A percentile compares a stretch with the other conserved stretches of the same genome.
Conservation (phyloP, 2,888 invertebrate species). For the Seira sanloemensis region DNA sequence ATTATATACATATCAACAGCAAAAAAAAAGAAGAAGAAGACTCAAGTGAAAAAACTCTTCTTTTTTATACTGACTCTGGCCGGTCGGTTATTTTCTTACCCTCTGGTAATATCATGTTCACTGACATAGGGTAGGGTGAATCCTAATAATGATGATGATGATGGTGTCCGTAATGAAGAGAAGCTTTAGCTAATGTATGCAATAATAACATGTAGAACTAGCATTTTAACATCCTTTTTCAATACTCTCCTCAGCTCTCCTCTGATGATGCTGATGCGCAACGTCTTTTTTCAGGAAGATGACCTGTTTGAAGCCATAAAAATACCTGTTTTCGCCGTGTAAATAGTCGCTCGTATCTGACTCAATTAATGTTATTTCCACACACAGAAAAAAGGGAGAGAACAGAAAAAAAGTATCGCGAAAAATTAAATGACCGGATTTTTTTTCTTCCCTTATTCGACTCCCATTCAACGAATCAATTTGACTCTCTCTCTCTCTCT, state of each 20-base stretch:
- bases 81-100: slow-evolving; percentile 23
- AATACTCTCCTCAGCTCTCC: background rate
- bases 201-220: slow-evolving; percentile 11
- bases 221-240: slow-evolving; percentile 4
- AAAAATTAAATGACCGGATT: slow-evolving; percentile 15
- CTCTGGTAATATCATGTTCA: slow-evolving; percentile 42
- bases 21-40: no score
- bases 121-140: slow-evolving; percentile 31
- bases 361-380: slow-evolving; percentile 5
- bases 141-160: slow-evolving; percentile 26
- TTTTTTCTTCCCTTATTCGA: slow-evolving; percentile 6
- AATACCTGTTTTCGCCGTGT: slow-evolving; percentile 12
- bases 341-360: background rate
- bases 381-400: no score
- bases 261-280: no score
- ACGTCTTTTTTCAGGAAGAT: slow-evolving; percentile 5
- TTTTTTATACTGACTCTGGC: no score
- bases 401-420: slow-evolving; percentile 1
- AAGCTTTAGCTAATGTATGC: slow-evolving; percentile 11
- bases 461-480: slow-evolving; percentile 15
- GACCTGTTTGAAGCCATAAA: slow-evolving; percentile 17
- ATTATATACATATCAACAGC: no score
- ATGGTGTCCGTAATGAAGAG: slow-evolving; percentile 38
- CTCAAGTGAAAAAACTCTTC: no score
- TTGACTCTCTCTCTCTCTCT: background rate